A percentile compares a stretch with the other conserved stretches of the same genome.
These are phyloP conservation scores for Tetranychus piercei DNA, from an alignment of 2,888 invertebrate species.

Conservation along the genomic window DNA sequence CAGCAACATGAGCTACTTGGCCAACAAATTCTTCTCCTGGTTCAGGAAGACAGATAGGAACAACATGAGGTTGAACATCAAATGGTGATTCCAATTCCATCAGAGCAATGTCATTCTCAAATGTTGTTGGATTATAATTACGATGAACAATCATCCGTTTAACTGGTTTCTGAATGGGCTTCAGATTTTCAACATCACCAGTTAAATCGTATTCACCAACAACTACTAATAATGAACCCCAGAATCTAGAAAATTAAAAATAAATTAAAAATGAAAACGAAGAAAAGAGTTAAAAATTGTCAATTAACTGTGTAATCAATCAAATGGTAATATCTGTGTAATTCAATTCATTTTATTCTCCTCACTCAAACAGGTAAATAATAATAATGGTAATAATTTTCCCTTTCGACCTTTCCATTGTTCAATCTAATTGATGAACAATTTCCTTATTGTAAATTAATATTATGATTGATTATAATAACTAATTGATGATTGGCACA, in stretches of 20 bases:
- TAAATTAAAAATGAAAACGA: constrained; percentile 12
- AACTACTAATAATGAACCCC: constrained; percentile 71
- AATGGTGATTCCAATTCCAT: constrained; percentile 64
- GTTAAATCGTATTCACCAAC: constrained; percentile 79
- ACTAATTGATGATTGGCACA: neutral
- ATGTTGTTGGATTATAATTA: constrained; percentile 70
- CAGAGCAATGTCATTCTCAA: constrained; percentile 74
- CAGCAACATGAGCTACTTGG: constrained; percentile 68
- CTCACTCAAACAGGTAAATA: neutral
- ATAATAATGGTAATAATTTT: neutral
- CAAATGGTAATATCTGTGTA: too few relatives aligned
- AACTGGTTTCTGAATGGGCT: constrained; percentile 61
- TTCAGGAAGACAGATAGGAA: constrained; percentile 74
- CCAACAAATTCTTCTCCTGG: constrained; percentile 54
- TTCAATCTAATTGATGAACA: neutral
- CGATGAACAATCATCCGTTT: constrained; percentile 68
- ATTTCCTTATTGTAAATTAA: neutral
- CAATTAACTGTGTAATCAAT: too few relatives aligned
- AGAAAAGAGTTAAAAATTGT: too few relatives aligned
- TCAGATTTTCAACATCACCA: constrained; percentile 43
- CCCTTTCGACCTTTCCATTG: too few relatives aligned
- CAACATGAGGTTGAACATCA: constrained; percentile 65
- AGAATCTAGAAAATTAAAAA: constrained; percentile 42
- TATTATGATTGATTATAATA: neutral
- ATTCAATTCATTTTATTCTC: too few relatives aligned